phyloP scores from a whole-genome alignment of 2,113 vertebrate species.

The Proteles cristata region DNA sequence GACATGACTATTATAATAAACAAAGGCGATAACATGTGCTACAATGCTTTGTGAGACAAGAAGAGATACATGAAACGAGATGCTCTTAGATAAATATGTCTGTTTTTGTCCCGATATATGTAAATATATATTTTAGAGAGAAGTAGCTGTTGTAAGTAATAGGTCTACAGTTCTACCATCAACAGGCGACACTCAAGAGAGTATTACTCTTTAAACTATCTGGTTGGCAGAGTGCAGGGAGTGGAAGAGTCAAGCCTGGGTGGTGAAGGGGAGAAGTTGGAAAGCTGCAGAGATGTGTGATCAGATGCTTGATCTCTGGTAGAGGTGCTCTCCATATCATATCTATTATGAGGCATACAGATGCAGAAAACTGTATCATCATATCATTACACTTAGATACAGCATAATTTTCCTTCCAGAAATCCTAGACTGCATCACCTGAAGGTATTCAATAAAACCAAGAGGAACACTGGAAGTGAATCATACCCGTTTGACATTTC shows the following conservation, averaged over 20 bases:
- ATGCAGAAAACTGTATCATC: slow-evolving; percentile 56
- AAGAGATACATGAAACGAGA: neutral
- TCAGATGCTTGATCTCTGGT: slow-evolving; percentile 30
- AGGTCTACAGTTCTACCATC: neutral
- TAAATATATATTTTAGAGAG: neutral
- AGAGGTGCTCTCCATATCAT: neutral
- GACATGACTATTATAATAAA: neutral
- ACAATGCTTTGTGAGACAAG: neutral
- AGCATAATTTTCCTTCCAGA: slow-evolving; percentile 69
- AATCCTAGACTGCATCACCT: slow-evolving; percentile 55
- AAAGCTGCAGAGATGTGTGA: neutral
- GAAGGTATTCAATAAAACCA: neutral
- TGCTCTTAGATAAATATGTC: neutral
- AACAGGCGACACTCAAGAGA: neutral
- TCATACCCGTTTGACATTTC: slow-evolving; percentile 55
- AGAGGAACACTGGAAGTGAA: slow-evolving; percentile 37
- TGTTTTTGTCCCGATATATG: no score
- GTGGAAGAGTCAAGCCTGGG: neutral
- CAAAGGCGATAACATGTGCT: neutral
- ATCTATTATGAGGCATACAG: slow-evolving; percentile 64
- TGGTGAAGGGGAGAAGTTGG: neutral
- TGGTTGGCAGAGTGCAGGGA: neutral
- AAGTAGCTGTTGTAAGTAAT: neutral
- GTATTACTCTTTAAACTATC: neutral
- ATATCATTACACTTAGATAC: slow-evolving; percentile 71